Evolutionary conservation across 2,113 vertebrate species (phyloP), one percentile per base, ranked within the genome.

Genomic region (Electrona antarctica): DNA sequence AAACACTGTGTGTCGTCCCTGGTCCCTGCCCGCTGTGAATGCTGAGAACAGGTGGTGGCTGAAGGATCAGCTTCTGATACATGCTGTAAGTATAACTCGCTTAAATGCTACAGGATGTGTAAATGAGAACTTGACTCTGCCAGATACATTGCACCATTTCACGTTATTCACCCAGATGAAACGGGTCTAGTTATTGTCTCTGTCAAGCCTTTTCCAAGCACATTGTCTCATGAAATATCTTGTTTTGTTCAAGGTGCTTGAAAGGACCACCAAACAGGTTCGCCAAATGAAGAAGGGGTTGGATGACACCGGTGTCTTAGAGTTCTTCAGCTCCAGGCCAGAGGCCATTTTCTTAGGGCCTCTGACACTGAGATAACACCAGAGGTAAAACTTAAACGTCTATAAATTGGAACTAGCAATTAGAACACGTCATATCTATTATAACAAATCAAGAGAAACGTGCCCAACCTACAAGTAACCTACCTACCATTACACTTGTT

Each of bases 271-370:
- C 41, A 41, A 11, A 11, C 0, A 62, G 60, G 60, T 62, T 29
- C 45, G 45, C 45, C 60, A 62, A 46, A 4, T 62, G n/a, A 62
- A 41, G 41, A 62, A 33, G 45, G 60, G 60, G 33, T 29, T 61
- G n/a, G 45, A 45, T 45, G n/a, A 61, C 60, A 61, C 33, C 29
- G 13, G 60, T 45, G 29, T 62, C 8, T 62, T 8, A 33, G 60
- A 62, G 60, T 62, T 62, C 45, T 61, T 61, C 7, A 62, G 13
- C 41, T 62, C 60, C 60, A 47, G 60, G 29, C 45, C 41, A 62
- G 60, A 62, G 60, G 7, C 60, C 41, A 41, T 62, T n/a, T 11
- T 62, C 12, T 62, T 62, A 47, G 60, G 41, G 41, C 60, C 13
- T 15, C 8, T 62, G 60, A 62, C 11, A 47, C 11, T 2, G 60